These are phyloP conservation scores for Protonemura montana DNA, from an alignment of 2,888 invertebrate species.

Conservation along the genomic window DNA sequence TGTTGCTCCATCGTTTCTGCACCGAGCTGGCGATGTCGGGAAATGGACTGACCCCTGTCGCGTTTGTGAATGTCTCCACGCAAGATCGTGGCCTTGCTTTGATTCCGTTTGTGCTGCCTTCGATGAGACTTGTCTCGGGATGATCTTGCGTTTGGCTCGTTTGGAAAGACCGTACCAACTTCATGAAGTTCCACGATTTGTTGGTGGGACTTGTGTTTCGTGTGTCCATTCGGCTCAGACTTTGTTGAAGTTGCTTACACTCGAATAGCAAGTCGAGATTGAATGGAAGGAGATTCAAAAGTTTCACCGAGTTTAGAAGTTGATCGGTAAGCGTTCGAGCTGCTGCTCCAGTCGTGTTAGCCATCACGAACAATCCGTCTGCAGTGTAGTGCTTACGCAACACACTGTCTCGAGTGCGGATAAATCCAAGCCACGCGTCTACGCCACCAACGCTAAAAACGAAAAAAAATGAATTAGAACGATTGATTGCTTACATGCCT, in stretches of 20 bases:
- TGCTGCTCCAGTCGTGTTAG: constrained; percentile 68
- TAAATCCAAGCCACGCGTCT: constrained; percentile 89
- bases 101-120: constrained; percentile 21
- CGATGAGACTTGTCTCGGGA: constrained; percentile 43
- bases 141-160: constrained; percentile 41
- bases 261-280: constrained; percentile 83
- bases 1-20: constrained; percentile 77
- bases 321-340: constrained; percentile 71
- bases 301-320: constrained; percentile 78
- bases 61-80: constrained; percentile 64
- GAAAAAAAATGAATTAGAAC: neutral
- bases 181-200: constrained; percentile 40
- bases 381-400: constrained; percentile 81
- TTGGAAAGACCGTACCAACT: constrained; percentile 34
- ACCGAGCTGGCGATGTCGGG: constrained; percentile 59
- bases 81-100: constrained; percentile 70
- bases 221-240: constrained; percentile 69
- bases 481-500: too few relatives aligned
- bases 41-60: constrained; percentile 54
- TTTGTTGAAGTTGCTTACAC: constrained; percentile 77
- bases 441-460: constrained; percentile 77
- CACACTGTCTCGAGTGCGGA: constrained; percentile 83
- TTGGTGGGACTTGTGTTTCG: constrained; percentile 35
- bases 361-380: constrained; percentile 74
- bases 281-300: constrained; percentile 80